Base-by-base conservation (phyloP, 1,140 invertebrate genomes). In the Campoletis sonorensis region DNA sequence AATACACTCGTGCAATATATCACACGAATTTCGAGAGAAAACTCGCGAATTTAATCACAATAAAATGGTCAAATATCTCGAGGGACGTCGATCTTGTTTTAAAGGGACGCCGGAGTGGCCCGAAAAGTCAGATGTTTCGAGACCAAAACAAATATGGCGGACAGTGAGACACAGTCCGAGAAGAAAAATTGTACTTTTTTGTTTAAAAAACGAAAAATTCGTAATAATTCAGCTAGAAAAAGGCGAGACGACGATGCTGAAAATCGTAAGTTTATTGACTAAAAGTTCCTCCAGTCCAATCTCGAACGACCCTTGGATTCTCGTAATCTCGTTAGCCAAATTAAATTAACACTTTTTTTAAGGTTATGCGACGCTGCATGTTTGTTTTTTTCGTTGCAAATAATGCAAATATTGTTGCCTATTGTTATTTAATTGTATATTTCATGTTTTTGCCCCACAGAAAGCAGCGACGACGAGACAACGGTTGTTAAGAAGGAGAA, bases 401-500 rank as follows among this genome's bases (percentile, higher is more conserved):
- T 78, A 81, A 76, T 64, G 67, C 67, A 16, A 70, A 70, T 79
- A 80, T 79, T 70, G 67, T 70, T 67, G 75, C 61, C 80, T 68
- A 77, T 82, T 73, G 37, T 83, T 83, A 61, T 82, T 76, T 79
- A 72, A 18, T 30, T 71, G 4, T 70, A 54, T 37, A 45, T 70
- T 72, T 49, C 83, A 78, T 83, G 82, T 67, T 71, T 81, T 37
- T 79, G 5, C 21, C 10, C 33, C 83, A 45, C 30, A 92, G 92
- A 88, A 4, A 90, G 88, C 79, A 93, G 91, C 75, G 91, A 92
- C 10, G 90, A 92, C 85, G 93, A 90, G 70, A 92, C 92, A 8
- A 88, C 89, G 0, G 86, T 94, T 10, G 85, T 93, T 16, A 93
- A 93, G 79, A 92, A 92, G 5, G 92, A 91, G n/a, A 93, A 92